phyloP scores from a whole-genome alignment of 2,113 vertebrate species.

The Cinclus cinclus region DNA sequence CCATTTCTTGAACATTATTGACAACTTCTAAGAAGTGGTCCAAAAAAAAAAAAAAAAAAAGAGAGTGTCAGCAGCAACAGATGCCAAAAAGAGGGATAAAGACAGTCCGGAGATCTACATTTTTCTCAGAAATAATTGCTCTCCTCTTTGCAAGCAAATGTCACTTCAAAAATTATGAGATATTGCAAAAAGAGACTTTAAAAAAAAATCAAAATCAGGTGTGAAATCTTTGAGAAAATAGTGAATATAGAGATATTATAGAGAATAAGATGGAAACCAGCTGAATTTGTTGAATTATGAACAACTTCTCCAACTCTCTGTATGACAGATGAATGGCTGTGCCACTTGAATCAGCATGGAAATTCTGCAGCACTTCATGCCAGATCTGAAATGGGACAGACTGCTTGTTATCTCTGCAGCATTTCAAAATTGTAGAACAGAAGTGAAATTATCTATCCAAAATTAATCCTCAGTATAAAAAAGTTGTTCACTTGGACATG shows the following conservation, averaged over 20 bases:
- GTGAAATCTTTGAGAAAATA: neutral
- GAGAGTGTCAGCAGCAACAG: neutral
- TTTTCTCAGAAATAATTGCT: neutral
- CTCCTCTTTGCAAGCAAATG: neutral
- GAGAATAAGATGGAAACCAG: neutral
- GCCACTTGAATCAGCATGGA: neutral
- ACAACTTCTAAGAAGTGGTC: neutral
- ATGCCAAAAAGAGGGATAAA: neutral
- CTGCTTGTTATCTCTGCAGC: neutral
- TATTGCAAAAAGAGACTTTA: neutral
- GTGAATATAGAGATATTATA: neutral
- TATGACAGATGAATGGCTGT: neutral
- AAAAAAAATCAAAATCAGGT: neutral
- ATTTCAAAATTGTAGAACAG: neutral
- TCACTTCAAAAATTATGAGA: neutral
- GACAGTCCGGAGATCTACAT: neutral
- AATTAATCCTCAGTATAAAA: neutral
- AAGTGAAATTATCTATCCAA: neutral
- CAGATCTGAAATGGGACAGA: neutral
- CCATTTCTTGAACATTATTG: neutral
- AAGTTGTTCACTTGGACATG: neutral
- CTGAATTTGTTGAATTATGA: constrained; percentile 20
- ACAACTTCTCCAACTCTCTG: neutral
- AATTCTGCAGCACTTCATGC: constrained; percentile 16
- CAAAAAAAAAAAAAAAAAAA: neutral